These are phyloP conservation scores for Panopea generosa DNA, from an alignment of 2,888 invertebrate species.

Conservation along the genomic window DNA sequence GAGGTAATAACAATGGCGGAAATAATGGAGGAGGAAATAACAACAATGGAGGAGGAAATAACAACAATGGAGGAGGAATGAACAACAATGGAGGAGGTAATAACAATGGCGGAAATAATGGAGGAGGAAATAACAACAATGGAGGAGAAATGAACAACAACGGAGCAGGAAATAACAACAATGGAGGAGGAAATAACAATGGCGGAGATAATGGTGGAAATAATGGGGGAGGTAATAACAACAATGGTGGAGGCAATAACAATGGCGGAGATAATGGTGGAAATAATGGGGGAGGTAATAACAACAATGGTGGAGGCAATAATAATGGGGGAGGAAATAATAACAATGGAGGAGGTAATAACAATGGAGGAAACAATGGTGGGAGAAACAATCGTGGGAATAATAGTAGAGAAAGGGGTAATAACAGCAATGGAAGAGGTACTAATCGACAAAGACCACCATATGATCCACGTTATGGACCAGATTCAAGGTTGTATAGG, in stretches of 20 bases:
- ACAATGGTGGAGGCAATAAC: neutral
- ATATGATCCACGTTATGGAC: too few species aligned
- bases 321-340: neutral
- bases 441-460: too few species aligned
- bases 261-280: constrained; percentile 2
- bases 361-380: neutral
- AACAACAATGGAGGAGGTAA: constrained; percentile 1
- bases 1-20: neutral
- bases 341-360: neutral
- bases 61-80: constrained; percentile 13
- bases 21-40: neutral
- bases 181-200: neutral
- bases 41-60: neutral
- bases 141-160: too few species aligned
- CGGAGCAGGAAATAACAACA: constrained; percentile 9
- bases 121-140: too few species aligned
- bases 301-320: neutral
- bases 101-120: too few species aligned
- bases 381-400: neutral
- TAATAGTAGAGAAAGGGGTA: constrained; percentile 1
- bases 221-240: neutral
- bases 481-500: too few species aligned
- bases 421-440: too few species aligned
- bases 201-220: neutral
- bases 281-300: neutral